Conservation (phyloP, 2,113 vertebrate genomes). For the Oenanthe melanoleuca region DNA sequence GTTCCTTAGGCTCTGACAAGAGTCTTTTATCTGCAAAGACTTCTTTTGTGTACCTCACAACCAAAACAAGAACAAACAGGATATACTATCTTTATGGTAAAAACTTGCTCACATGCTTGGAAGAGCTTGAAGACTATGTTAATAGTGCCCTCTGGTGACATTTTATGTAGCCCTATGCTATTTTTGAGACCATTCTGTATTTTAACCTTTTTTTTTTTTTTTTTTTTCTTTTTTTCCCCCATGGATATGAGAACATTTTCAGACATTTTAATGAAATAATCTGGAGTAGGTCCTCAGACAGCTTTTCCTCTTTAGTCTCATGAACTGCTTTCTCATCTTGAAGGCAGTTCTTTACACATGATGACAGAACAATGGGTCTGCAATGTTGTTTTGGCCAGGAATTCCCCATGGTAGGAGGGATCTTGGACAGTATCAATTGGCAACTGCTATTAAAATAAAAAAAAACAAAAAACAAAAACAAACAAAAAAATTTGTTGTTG, state of each 20-base stretch:
- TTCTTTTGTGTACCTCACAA: neutral
- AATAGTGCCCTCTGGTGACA: conserved; percentile 61
- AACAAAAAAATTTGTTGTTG: neutral
- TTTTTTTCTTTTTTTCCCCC: neutral
- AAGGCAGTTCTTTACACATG: neutral
- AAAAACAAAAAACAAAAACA: accelerated
- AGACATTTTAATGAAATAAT: neutral
- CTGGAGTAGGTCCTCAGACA: neutral
- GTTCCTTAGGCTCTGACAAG: neutral
- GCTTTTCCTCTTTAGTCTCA: neutral
- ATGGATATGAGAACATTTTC: neutral
- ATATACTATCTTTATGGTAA: neutral
- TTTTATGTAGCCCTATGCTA: neutral
- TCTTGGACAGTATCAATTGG: neutral
- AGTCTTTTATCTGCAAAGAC: neutral
- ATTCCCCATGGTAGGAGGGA: neutral
- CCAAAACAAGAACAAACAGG: neutral
- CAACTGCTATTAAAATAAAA: neutral
- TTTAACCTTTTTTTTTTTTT: neutral
- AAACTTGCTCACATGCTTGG: neutral
- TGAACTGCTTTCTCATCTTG: neutral
- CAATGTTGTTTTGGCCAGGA: neutral
- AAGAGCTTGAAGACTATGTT: conserved; percentile 13
- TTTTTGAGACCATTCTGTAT: neutral
- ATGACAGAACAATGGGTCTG: neutral